Evolutionary conservation across 2,113 vertebrate species (phyloP).

Genomic region (Macquaria australasica): DNA sequence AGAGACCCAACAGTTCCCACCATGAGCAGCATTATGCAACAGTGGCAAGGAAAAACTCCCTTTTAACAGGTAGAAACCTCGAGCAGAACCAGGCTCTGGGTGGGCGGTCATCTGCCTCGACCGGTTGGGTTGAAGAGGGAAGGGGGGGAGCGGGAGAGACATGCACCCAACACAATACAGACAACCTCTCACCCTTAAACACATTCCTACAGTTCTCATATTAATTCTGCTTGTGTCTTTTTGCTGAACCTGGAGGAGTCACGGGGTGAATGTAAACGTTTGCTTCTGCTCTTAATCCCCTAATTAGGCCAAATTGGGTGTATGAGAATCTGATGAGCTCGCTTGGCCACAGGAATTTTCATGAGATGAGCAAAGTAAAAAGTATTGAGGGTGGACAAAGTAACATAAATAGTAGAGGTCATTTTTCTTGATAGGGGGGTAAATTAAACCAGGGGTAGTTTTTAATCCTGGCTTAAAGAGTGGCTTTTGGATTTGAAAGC

Average conservation of each 20-base stretch:
- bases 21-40: no score
- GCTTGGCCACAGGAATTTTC: constrained; percentile 6
- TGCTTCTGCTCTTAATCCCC: constrained; percentile 43
- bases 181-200: constrained; percentile 29
- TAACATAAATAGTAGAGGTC: not conserved
- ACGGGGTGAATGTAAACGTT: constrained; percentile 53
- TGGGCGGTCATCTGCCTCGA: no score
- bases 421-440: not conserved
- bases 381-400: not conserved
- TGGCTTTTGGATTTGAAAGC: not conserved
- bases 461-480: not conserved
- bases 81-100: no score
- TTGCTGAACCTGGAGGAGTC: constrained; percentile 36
- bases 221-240: constrained; percentile 37
- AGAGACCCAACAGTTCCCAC: no score
- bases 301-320: constrained; percentile 25
- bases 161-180: constrained; percentile 22
- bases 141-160: no score
- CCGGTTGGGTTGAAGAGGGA: no score
- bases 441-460: not conserved
- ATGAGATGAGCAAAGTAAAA: constrained; percentile 11
- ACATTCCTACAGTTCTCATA: constrained; percentile 52
- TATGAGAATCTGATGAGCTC: constrained; percentile 12
- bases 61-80: no score
- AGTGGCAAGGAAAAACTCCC: no score